Conservation (phyloP, 2,797 vertebrate genomes). For the Mus caroli region DNA sequence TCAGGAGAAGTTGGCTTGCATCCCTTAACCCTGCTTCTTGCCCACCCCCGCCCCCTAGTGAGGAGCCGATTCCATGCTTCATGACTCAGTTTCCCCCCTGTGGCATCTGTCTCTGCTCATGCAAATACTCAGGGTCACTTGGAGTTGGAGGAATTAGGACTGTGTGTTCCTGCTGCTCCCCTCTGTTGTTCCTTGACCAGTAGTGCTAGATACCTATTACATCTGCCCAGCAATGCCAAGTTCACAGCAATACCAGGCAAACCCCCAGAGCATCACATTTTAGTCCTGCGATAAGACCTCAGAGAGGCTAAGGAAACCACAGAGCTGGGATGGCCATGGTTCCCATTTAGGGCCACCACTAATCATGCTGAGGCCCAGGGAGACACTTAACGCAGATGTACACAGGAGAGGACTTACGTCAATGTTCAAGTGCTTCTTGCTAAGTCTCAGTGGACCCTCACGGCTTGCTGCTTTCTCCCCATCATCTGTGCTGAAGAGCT, state of each 20-base stretch:
- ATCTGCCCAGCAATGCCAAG: too few relatives aligned
- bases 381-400: too few relatives aligned
- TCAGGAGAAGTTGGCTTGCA: neutral
- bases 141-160: neutral
- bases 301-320: neutral
- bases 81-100: neutral
- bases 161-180: neutral
- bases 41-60: neutral
- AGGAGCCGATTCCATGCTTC: too few relatives aligned
- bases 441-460: neutral
- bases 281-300: neutral
- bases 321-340: too few relatives aligned
- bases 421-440: conserved; percentile 47
- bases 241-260: neutral
- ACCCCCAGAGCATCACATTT: neutral
- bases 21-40: neutral
- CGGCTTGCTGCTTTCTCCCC: neutral
- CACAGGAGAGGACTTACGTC: neutral
- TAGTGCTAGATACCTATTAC: too few relatives aligned
- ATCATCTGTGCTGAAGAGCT: neutral
- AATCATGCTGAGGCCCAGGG: neutral
- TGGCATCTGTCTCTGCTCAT: neutral
- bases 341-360: neutral
- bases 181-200: neutral
- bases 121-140: neutral